Conservation (phyloP, 2,797 vertebrate genomes). For the Euphonia xanthogaster region DNA sequence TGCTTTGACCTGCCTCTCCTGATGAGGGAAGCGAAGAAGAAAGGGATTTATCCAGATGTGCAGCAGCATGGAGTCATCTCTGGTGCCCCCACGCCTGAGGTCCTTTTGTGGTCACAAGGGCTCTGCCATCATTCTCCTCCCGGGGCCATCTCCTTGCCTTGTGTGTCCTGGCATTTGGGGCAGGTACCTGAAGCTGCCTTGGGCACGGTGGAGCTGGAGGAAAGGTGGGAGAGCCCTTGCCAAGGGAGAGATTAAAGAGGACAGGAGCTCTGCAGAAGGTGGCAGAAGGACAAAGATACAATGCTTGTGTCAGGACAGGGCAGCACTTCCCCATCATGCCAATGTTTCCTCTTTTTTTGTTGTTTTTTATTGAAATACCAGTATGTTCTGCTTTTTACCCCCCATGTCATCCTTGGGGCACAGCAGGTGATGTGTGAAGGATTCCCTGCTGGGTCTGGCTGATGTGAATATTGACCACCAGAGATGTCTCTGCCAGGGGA, state of each 20-base stretch:
- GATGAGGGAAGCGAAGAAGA: not conserved
- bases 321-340: not conserved
- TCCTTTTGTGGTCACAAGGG: not conserved
- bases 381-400: not conserved
- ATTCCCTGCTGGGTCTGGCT: not conserved
- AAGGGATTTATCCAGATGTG: not conserved
- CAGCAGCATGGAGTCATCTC: accelerated
- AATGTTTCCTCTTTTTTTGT: not conserved
- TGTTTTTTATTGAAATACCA: not conserved
- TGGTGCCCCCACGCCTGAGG: accelerated
- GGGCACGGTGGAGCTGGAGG: not conserved
- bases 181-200: not conserved
- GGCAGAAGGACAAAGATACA: accelerated
- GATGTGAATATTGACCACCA: not conserved
- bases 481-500: accelerated
- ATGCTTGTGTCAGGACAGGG: not conserved
- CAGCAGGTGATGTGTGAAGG: not conserved
- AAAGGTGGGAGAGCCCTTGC: not conserved
- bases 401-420: accelerated
- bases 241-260: not conserved
- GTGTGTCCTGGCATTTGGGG: accelerated
- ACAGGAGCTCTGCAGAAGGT: not conserved
- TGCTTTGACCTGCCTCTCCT: not conserved
- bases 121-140: not conserved
- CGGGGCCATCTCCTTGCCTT: accelerated